These are phyloP conservation scores for Caradrina kadenii DNA, from an alignment of 2,888 invertebrate genomes.

Conservation along the genomic window DNA sequence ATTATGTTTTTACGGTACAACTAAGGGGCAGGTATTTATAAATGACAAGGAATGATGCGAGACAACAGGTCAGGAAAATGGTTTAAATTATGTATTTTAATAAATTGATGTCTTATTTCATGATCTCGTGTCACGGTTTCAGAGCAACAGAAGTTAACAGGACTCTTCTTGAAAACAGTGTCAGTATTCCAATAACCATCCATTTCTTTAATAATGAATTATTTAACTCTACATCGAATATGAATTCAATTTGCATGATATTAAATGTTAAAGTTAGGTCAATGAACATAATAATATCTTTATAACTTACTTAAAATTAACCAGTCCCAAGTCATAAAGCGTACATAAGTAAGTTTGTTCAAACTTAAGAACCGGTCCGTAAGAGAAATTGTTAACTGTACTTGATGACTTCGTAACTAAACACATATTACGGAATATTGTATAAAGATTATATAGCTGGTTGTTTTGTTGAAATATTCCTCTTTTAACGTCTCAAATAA, in stretches of 20 bases:
- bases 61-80: not conserved
- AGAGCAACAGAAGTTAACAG: too few relatives aligned
- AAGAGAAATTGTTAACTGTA: conserved; percentile 88
- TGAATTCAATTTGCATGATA: conserved; percentile 23
- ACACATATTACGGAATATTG: conserved; percentile 78
- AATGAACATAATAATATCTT: conserved; percentile 67
- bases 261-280: conserved; percentile 52
- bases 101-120: not conserved
- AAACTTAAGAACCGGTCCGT: conserved; percentile 83
- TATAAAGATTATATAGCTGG: conserved; percentile 56
- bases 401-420: conserved; percentile 86
- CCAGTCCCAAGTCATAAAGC: conserved; percentile 79
- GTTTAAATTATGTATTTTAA: not conserved
- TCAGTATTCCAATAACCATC: not conserved
- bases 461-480: conserved; percentile 42
- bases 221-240: conserved; percentile 15
- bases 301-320: conserved; percentile 72
- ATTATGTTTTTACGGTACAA: conserved; percentile 7
- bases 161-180: too few relatives aligned
- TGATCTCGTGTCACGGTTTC: too few relatives aligned
- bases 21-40: not conserved
- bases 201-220: not conserved
- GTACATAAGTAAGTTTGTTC: conserved; percentile 83
- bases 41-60: not conserved
- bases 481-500: conserved; percentile 10